Percentiles rank a stretch among this genome's conserved stretches.
Evolutionary conservation across 2,888 invertebrate genomes (phyloP).

Genomic region (Spialia ferax): DNA sequence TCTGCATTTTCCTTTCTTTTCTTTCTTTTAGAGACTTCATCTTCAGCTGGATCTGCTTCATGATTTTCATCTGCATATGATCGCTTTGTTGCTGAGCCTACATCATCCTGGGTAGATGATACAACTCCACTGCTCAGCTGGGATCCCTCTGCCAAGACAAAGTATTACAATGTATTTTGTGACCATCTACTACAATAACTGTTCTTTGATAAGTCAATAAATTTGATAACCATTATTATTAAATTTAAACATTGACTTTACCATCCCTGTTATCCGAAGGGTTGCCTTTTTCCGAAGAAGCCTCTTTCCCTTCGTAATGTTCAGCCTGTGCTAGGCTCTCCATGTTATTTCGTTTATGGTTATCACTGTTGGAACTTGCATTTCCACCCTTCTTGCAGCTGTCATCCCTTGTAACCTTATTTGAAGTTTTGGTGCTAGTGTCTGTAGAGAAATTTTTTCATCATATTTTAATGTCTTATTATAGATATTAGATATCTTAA

Average conservation of each 20-base stretch:
- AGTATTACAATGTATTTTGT: background rate
- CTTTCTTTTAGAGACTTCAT: slow-evolving; percentile 91
- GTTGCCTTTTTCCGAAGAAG: slow-evolving; percentile 65
- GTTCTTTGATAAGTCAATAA: too few species aligned
- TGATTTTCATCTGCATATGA: slow-evolving; percentile 82
- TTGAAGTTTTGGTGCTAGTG: slow-evolving; percentile 76
- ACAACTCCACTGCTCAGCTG: slow-evolving; percentile 75
- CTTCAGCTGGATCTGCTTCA: slow-evolving; percentile 82
- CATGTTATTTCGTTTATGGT: slow-evolving; percentile 75
- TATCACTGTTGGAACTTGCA: slow-evolving; percentile 71
- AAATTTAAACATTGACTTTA: slow-evolving; percentile 43
- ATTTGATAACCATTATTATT: background rate
- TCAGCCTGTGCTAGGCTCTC: slow-evolving; percentile 81
- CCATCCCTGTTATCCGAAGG: slow-evolving; percentile 69
- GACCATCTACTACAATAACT: background rate
- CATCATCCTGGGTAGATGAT: slow-evolving; percentile 76
- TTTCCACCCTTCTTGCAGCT: slow-evolving; percentile 75
- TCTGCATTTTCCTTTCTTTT: slow-evolving; percentile 90
- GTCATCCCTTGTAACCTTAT: slow-evolving; percentile 78
- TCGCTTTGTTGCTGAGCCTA: slow-evolving; percentile 58
- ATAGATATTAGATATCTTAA: background rate
- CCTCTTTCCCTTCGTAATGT: slow-evolving; percentile 76
- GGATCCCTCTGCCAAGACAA: slow-evolving; percentile 44
- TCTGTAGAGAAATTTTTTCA: slow-evolving; percentile 54
- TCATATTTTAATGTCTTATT: slow-evolving; percentile 26